A percentile compares a stretch with the other conserved stretches of the same genome.
Conservation (phyloP, 2,888 invertebrate genomes). For the Drepanosiphum platanoidis region DNA sequence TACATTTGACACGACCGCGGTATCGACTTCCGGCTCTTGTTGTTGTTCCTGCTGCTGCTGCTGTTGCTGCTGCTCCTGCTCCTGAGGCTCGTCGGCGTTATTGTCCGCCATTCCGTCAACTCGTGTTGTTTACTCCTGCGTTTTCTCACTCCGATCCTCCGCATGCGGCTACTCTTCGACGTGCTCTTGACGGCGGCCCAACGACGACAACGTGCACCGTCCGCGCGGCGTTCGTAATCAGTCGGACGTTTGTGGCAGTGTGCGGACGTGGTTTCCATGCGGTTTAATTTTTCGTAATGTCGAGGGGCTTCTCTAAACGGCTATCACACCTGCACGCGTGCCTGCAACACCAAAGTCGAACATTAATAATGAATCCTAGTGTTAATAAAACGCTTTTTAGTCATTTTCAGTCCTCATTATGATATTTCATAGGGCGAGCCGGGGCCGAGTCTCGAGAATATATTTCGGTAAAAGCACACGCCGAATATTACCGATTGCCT, state of each 20-base stretch:
- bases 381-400: no score
- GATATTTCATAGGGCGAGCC: no score
- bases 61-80: no score
- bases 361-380: no score
- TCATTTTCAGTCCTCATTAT: no score
- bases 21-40: conserved; percentile 21
- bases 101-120: conserved; percentile 60
- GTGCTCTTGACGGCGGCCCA: conserved; percentile 23
- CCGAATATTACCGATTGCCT: no score
- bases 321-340: neutral
- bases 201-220: conserved; percentile 34
- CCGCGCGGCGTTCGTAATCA: conserved; percentile 30
- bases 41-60: no score
- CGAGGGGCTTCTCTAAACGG: conserved; percentile 14
- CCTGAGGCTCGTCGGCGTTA: neutral
- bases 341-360: conserved; percentile 12
- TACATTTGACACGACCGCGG: neutral
- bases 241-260: conserved; percentile 8
- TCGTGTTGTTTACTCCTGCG: conserved; percentile 57
- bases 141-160: conserved; percentile 52
- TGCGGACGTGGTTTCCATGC: conserved; percentile 59
- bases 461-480: no score
- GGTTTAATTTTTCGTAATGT: conserved; percentile 55
- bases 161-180: conserved; percentile 51
- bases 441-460: no score